These are phyloP conservation scores for Magallana ariakensis DNA, from an alignment of 1,140 invertebrate genomes.

Conservation along the genomic window DNA sequence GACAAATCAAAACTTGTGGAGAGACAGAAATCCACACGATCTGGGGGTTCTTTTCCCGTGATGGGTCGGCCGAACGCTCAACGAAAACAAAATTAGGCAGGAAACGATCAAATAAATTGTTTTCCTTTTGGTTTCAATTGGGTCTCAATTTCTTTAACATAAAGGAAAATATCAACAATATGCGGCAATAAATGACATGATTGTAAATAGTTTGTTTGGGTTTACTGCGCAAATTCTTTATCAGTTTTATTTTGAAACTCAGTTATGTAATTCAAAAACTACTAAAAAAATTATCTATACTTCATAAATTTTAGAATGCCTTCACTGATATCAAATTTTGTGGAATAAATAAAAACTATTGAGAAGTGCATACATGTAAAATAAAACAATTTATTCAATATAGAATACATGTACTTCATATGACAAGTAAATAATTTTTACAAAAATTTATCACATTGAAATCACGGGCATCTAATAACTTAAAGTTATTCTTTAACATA, in stretches of 20 bases:
- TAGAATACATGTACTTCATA: too few relatives aligned
- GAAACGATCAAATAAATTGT: constrained; percentile 33
- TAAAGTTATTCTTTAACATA: too few relatives aligned
- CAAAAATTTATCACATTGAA: neutral
- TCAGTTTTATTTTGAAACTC: neutral
- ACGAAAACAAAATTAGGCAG: neutral
- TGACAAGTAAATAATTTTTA: too few relatives aligned
- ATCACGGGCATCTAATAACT: neutral
- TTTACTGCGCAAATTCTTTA: neutral
- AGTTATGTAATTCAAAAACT: neutral
- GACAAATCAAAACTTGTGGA: constrained; percentile 6
- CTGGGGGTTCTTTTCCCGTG: neutral
- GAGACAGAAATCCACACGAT: constrained; percentile 7
- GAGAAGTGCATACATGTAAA: neutral
- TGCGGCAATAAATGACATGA: constrained; percentile 27
- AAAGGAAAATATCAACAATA: constrained; percentile 20
- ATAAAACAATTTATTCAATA: neutral
- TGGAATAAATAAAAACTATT: neutral
- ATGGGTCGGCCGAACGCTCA: constrained; percentile 16
- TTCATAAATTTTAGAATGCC: too few relatives aligned
- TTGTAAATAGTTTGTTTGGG: neutral
- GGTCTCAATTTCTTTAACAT: neutral
- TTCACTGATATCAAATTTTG: too few relatives aligned
- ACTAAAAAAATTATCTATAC: too few relatives aligned
- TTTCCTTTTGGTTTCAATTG: constrained; percentile 21